A percentile compares a stretch with the other conserved stretches of the same genome.
Conservation (phyloP, 2,797 vertebrate genomes). For the Leptatherina wallacei region DNA sequence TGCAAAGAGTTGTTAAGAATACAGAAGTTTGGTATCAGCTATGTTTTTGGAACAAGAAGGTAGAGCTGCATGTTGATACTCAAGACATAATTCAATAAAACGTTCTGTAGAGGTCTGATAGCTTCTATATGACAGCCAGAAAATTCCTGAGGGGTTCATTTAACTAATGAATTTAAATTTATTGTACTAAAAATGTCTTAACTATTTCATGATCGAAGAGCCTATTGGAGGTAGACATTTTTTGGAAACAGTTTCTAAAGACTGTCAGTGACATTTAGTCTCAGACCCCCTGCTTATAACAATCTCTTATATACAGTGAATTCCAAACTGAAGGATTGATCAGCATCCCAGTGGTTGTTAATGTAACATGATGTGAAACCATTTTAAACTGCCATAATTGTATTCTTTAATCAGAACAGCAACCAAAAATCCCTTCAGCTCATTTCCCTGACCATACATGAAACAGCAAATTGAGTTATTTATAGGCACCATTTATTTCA, state of each 20-base stretch:
- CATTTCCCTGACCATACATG: background rate
- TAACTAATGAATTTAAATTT: background rate
- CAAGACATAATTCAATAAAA: background rate
- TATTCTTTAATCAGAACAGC: slow-evolving; percentile 15
- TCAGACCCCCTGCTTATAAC: background rate
- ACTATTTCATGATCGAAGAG: background rate
- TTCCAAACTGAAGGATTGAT: slow-evolving; percentile 21
- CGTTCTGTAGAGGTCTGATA: background rate
- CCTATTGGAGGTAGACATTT: background rate
- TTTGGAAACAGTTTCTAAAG: background rate
- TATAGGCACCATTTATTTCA: slow-evolving; percentile 2
- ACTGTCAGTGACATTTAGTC: background rate
- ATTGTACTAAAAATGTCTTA: background rate
- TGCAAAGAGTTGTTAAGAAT: background rate
- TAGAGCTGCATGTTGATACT: background rate
- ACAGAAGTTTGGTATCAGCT: background rate
- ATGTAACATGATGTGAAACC: slow-evolving; percentile 8
- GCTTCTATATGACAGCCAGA: background rate
- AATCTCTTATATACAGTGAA: background rate
- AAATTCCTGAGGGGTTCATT: background rate
- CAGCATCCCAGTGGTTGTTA: slow-evolving; percentile 8
- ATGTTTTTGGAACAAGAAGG: no score
- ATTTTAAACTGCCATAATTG: slow-evolving; percentile 18
- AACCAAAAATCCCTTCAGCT: background rate
- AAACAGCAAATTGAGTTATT: background rate